phyloP scores from a whole-genome alignment of 2,797 vertebrate species.

The Lacerta viridis region DNA sequence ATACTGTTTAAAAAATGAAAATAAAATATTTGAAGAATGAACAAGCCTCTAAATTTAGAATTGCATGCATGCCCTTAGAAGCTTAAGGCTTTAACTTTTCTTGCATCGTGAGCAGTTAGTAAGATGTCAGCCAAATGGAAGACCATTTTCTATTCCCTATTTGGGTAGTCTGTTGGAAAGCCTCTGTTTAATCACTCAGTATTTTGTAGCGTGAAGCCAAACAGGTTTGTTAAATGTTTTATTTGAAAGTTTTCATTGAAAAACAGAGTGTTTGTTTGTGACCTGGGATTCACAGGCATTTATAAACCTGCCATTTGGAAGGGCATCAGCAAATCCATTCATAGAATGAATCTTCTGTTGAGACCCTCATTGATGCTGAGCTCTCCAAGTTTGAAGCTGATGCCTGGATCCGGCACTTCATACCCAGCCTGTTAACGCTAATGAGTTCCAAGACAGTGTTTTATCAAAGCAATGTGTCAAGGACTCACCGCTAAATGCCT shows the following conservation, averaged over 20 bases:
- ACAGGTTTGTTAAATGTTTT: conserved; percentile 48
- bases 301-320: conserved; percentile 35
- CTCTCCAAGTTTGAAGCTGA: conserved; percentile 28
- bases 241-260: conserved; percentile 40
- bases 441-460: conserved; percentile 74
- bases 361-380: conserved; percentile 43
- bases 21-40: too few species aligned
- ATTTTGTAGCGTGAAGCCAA: conserved; percentile 48
- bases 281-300: conserved; percentile 47
- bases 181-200: conserved; percentile 50
- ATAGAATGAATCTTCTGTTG: conserved; percentile 55
- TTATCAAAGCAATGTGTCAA: conserved; percentile 74
- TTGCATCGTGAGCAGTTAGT: neutral
- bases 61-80: neutral
- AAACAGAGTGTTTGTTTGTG: conserved; percentile 23
- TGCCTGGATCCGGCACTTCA: conserved; percentile 26
- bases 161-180: conserved; percentile 46
- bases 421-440: conserved; percentile 50
- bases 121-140: neutral
- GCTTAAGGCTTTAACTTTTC: neutral
- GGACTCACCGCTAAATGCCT: conserved; percentile 71
- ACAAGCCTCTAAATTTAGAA: neutral
- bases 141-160: neutral
- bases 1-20: too few species aligned
- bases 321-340: conserved; percentile 35